A percentile compares a stretch with the other conserved stretches of the same genome.
Conservation (phyloP, 2,888 invertebrate genomes). For the Apeira syringaria region DNA sequence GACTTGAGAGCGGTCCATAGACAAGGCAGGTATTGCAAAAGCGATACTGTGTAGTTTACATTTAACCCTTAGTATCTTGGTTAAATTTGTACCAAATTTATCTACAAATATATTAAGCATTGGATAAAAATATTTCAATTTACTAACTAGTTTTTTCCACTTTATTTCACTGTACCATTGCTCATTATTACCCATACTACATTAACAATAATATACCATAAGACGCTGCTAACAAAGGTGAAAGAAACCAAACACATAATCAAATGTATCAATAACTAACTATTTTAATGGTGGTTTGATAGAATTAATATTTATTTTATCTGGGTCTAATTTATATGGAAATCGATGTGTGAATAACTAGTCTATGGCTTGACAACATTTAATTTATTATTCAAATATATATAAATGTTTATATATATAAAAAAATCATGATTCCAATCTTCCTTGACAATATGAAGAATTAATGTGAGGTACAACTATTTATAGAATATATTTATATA, state of each 20-base stretch:
- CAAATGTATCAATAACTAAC: conserved; percentile 18
- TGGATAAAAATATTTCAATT: conserved; percentile 23
- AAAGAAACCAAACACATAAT: conserved; percentile 8
- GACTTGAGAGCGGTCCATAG: too few relatives aligned
- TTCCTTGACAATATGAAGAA: conserved; percentile 60
- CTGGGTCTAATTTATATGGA: conserved; percentile 16
- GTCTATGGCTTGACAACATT: conserved; percentile 47
- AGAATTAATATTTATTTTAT: conserved; percentile 35
- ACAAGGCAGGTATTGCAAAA: too few relatives aligned
- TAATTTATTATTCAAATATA: conserved; percentile 42
- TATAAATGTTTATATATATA: conserved; percentile 45
- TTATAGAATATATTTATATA: conserved; percentile 49
- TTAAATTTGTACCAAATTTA: conserved; percentile 1
- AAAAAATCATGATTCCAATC: conserved; percentile 37
- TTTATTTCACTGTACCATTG: conserved; percentile 5
- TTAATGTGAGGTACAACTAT: conserved; percentile 62
- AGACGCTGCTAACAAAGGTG: conserved; percentile 21
- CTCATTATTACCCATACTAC: conserved; percentile 14
- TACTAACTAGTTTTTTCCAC: conserved; percentile 24
- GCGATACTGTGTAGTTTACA: too few relatives aligned
- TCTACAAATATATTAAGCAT: conserved; percentile 2
- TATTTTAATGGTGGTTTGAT: conserved; percentile 48
- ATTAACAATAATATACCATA: conserved; percentile 20
- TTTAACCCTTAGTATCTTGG: too few relatives aligned
- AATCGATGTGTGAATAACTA: conserved; percentile 44